Conservation (phyloP, 2,113 vertebrate genomes). For the Pterocles burchelli region DNA sequence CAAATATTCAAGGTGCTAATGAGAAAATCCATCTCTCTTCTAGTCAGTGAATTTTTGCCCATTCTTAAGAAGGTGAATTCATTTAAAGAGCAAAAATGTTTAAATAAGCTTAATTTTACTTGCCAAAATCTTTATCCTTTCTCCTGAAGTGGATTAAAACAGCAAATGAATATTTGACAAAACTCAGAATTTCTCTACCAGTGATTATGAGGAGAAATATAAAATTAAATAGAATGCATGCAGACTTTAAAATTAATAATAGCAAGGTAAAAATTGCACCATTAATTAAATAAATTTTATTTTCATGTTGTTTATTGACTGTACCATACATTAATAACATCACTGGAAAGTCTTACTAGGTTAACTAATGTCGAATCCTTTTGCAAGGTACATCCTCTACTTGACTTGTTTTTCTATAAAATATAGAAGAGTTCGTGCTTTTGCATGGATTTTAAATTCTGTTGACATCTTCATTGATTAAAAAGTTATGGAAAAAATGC, state of each 20-base stretch:
- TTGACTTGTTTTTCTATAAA: neutral
- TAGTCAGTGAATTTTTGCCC: neutral
- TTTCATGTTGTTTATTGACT: neutral
- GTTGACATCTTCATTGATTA: neutral
- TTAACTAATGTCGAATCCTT: neutral
- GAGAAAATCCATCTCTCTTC: slow-evolving; percentile 17
- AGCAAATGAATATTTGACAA: neutral
- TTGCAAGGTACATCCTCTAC: neutral
- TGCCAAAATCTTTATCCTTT: neutral
- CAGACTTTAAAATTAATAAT: neutral
- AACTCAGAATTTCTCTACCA: neutral
- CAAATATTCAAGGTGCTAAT: slow-evolving; percentile 48
- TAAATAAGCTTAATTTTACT: slow-evolving; percentile 48
- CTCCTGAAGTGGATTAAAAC: neutral
- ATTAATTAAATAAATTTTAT: neutral
- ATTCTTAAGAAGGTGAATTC: neutral
- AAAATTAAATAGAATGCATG: neutral
- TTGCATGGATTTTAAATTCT: neutral
- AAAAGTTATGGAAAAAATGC: neutral
- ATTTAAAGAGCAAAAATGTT: slow-evolving; percentile 33
- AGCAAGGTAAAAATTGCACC: neutral
- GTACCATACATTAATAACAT: neutral
- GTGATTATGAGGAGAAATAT: neutral
- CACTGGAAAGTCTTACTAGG: neutral
- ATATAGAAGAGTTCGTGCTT: neutral